These are phyloP conservation scores for Sphaerophoria rueppellii DNA, from an alignment of 2,888 invertebrate species.

Conservation along the genomic window DNA sequence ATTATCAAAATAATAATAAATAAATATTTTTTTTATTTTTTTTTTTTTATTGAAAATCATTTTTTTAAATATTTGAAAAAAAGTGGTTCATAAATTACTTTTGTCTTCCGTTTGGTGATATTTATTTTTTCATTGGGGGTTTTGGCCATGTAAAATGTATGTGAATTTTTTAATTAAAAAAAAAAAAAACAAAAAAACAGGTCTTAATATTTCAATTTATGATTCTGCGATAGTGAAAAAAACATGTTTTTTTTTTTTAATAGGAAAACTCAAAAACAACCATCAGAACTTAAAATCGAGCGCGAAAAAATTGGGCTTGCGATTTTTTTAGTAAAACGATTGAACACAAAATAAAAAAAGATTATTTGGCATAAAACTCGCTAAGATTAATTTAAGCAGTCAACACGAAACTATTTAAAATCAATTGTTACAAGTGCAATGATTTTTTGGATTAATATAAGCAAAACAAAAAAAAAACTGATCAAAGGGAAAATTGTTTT, in stretches of 20 bases:
- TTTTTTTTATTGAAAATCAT: neutral
- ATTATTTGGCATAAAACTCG: no score
- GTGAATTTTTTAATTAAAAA: slow-evolving; percentile 6
- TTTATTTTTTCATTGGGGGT: slow-evolving; percentile 23
- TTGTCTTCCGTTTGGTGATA: slow-evolving; percentile 47
- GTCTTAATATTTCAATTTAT: no score
- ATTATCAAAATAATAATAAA: slow-evolving; percentile 12
- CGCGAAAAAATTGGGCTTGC: slow-evolving; percentile 4
- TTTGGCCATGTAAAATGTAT: neutral
- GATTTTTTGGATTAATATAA: no score
- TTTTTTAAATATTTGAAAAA: slow-evolving; percentile 27
- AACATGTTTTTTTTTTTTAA: neutral
- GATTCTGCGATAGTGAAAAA: neutral
- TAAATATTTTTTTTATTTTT: neutral
- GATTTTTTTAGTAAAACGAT: neutral
- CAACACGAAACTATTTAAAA: no score
- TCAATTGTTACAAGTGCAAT: no score
- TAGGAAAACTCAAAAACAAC: slow-evolving; percentile 20
- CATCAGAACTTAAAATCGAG: slow-evolving; percentile 19
- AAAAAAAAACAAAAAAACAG: slow-evolving; percentile 6
- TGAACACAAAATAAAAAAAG: no score
- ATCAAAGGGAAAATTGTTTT: no score
- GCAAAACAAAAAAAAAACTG: no score
- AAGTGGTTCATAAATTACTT: slow-evolving; percentile 34
- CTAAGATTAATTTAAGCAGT: no score